Base-by-base conservation (phyloP, 2,797 vertebrate species). In the Myotis myotis region DNA sequence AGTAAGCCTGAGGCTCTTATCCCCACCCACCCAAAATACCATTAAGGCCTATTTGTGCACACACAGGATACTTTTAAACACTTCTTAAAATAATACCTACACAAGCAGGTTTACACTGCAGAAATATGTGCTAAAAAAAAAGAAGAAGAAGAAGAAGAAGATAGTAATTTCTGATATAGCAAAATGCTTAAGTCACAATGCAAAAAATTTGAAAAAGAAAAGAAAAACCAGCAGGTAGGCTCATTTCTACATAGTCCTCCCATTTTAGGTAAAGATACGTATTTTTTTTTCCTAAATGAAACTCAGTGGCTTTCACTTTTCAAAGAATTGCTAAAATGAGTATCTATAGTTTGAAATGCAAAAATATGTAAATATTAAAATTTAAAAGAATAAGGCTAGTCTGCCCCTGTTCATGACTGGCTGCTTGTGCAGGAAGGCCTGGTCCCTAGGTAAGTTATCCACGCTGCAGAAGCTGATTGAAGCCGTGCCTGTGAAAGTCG, bases 381-480 rank as follows among this genome's bases (percentile, higher is more conserved):
- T 87, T 51, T 28, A 86, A 91, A 71, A 51, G 72, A 71, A 30
- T 19, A 91, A 82, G 72, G 71, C 49, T 93, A 93, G 74, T 72
- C 36, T 93, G 93, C 22, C 81, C 33, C 86, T 93, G 90, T 49
- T 81, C 82, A 57, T 60, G 89, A 85, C 22, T 94, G 88, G 86
- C 76, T 71, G 78, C 90, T 91, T 87, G 84, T 94, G 91, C 93
- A 79, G 51, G 60, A 92, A 95, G 81, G 80, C 90, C 88, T 96
- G 95, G 30, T 91, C 90, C 92, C 94, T 96, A 96, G 93, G 95
- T 92, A 95, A 95, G 93, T 87, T 84, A 93, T 95, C 91, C 94
- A 1, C 94, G 93, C 91, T 95, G 95, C 82, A 94, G 88, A 86
- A 72, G 93, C 79, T 94, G 92, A 92, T 3, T 82, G 88, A 87